Percentiles rank a stretch among this genome's conserved stretches.
These are phyloP conservation scores for Ancistrus triradiatus DNA, from an alignment of 2,113 vertebrate genomes.

Conservation along the genomic window DNA sequence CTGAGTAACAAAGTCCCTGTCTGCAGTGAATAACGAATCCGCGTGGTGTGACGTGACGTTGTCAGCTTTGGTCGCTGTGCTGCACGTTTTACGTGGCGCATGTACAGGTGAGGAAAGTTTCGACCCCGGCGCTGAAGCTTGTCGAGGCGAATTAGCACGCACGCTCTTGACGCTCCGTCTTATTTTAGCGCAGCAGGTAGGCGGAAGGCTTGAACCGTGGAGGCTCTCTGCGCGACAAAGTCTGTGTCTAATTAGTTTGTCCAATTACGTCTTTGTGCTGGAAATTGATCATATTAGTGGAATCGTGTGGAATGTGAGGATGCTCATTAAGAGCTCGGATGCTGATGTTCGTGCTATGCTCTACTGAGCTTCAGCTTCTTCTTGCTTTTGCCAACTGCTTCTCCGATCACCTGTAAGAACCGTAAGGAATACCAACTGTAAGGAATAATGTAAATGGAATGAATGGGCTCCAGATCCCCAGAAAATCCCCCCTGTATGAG, in stretches of 20 bases:
- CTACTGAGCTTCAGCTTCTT: constrained; percentile 6
- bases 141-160: constrained; percentile 53
- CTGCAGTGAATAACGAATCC: too few relatives aligned
- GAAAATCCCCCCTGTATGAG: too few relatives aligned
- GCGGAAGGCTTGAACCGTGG: constrained; percentile 73
- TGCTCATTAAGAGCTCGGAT: constrained; percentile 72
- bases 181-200: constrained; percentile 76
- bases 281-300: constrained; percentile 80
- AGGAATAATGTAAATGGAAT: too few relatives aligned
- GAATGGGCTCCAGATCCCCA: too few relatives aligned
- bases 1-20: too few relatives aligned
- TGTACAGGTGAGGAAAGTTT: too few relatives aligned
- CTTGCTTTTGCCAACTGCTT: too few relatives aligned
- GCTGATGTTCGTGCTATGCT: constrained; percentile 23
- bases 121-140: too few relatives aligned
- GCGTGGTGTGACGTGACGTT: too few relatives aligned
- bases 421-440: too few relatives aligned
- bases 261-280: constrained; percentile 81
- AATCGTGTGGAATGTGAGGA: constrained; percentile 71
- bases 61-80: too few relatives aligned
- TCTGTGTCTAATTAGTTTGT: constrained; percentile 78
- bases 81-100: too few relatives aligned
- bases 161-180: constrained; percentile 66
- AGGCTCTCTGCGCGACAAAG: constrained; percentile 71
- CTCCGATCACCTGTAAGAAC: neutral